Evolutionary conservation across 2,888 invertebrate genomes (phyloP).

Genomic region (Acrobasis repandana): DNA sequence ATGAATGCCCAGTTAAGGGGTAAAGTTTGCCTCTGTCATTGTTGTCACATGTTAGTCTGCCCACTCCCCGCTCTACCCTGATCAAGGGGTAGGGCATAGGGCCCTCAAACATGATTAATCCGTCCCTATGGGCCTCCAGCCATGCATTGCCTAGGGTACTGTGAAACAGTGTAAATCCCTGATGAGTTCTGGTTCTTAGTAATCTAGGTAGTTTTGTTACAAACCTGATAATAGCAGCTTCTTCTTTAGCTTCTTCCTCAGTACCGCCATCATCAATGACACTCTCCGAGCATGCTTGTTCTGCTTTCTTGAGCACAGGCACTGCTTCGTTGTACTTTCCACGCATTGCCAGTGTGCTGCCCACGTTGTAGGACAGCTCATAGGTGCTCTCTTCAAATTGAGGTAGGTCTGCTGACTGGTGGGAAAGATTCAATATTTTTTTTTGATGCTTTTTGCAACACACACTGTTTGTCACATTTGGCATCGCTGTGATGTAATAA

Average conservation of each 20-base stretch:
- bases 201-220: not conserved
- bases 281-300: constrained; percentile 91
- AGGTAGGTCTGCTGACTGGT: constrained; percentile 61
- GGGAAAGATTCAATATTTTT: constrained; percentile 21
- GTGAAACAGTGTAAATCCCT: too few species aligned
- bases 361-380: constrained; percentile 95
- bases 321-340: constrained; percentile 90
- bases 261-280: constrained; percentile 94
- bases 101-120: too few species aligned
- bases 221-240: constrained; percentile 93
- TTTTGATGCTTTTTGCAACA: not conserved
- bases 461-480: too few species aligned
- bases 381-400: constrained; percentile 86
- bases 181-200: not conserved
- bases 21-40: too few species aligned
- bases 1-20: too few species aligned
- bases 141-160: too few species aligned
- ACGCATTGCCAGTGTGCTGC: constrained; percentile 90
- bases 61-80: too few species aligned
- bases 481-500: too few species aligned
- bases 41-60: too few species aligned
- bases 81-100: too few species aligned
- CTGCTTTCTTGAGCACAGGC: constrained; percentile 90
- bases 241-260: constrained; percentile 97
- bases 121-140: too few species aligned